Conservation (phyloP, 1,140 invertebrate genomes). For the Berghia stephanieae region DNA sequence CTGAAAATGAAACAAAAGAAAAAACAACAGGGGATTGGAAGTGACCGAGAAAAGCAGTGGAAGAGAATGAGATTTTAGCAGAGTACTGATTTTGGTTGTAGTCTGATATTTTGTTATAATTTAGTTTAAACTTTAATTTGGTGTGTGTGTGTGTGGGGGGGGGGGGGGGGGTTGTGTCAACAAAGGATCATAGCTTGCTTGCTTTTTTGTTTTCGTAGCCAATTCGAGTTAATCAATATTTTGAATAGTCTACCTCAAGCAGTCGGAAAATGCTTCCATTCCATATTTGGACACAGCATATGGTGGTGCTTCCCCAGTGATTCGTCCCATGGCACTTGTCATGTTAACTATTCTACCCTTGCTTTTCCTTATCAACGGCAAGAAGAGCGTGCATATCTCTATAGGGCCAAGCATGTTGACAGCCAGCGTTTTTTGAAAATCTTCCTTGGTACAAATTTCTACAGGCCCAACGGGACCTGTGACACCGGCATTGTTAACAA, state of each 20-base stretch:
- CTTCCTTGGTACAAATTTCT: constrained; percentile 34
- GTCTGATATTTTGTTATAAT: no score
- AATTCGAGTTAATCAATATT: no score
- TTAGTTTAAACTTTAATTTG: no score
- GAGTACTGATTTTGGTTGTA: no score
- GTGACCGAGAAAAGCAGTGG: no score
- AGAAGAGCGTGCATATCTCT: constrained; percentile 38
- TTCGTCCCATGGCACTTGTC: constrained; percentile 35
- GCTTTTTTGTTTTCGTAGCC: no score
- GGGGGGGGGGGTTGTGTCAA: no score
- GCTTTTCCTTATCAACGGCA: constrained; percentile 43
- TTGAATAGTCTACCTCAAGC: constrained; percentile 39
- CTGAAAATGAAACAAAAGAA: no score
- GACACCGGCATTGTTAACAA: constrained; percentile 52
- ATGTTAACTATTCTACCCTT: constrained; percentile 44
- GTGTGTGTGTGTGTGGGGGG: no score
- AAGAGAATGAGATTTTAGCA: no score
- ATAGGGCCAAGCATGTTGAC: constrained; percentile 45
- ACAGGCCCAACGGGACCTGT: constrained; percentile 18
- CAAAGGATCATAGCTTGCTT: no score
- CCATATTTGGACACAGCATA: constrained; percentile 44
- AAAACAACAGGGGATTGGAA: no score
- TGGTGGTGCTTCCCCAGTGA: constrained; percentile 16
- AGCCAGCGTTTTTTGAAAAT: constrained; percentile 29
- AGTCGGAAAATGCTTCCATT: constrained; percentile 41